Evolutionary conservation across 2,888 invertebrate genomes (phyloP).

Genomic region (Eupithecia vulgata): DNA sequence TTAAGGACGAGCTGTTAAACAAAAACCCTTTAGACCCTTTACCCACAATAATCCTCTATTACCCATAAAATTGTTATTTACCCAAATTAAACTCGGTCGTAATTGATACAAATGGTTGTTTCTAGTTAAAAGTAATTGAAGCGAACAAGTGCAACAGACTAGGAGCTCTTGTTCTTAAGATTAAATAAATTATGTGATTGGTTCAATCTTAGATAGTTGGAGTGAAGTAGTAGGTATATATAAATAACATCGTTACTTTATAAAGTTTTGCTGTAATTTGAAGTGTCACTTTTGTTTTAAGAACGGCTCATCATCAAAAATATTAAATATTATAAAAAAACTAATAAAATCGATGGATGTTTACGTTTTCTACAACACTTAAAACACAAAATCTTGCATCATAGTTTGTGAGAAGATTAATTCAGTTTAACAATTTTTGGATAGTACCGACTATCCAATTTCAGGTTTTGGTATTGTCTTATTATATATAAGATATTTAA

Average conservation of each 20-base stretch:
- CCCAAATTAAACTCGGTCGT: constrained; percentile 76
- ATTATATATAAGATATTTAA: too few relatives aligned
- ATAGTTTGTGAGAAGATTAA: not conserved
- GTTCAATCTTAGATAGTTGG: not conserved
- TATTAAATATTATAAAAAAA: not conserved
- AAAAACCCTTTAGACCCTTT: constrained; percentile 68
- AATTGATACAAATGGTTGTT: constrained; percentile 83
- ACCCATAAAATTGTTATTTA: constrained; percentile 81
- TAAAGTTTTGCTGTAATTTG: not conserved
- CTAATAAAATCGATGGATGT: not conserved
- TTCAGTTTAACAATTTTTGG: not conserved
- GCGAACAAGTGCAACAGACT: constrained; percentile 61
- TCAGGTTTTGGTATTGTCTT: too few relatives aligned
- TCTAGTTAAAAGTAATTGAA: constrained; percentile 79
- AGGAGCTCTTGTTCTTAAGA: constrained; percentile 51
- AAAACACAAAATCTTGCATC: not conserved
- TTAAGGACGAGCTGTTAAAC: constrained; percentile 58
- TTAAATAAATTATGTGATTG: constrained; percentile 49
- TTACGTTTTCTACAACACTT: not conserved
- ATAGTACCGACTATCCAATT: too few relatives aligned
- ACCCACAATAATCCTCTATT: constrained; percentile 69
- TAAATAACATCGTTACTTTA: not conserved
- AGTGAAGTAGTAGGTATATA: not conserved
- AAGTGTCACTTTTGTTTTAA: not conserved
- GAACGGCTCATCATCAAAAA: not conserved